A percentile compares a stretch with the other conserved stretches of the same genome.
Conservation (phyloP, 2,113 vertebrate species). For the Calonectris borealis region DNA sequence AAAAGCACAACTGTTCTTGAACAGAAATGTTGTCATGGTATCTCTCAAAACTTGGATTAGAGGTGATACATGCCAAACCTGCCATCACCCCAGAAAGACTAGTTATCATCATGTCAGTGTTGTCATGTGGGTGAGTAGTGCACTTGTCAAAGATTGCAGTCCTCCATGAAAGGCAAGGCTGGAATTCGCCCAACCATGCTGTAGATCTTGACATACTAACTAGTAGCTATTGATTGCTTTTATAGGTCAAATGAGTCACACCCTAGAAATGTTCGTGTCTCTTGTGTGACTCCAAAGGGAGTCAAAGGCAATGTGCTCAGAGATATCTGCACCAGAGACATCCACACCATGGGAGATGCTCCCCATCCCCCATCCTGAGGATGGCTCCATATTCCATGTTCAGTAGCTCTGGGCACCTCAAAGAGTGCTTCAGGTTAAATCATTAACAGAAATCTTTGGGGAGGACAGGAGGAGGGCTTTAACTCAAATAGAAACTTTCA, state of each 20-base stretch:
- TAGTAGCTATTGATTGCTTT: not conserved
- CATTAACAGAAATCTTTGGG: not conserved
- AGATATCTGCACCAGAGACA: not conserved
- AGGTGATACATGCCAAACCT: not conserved
- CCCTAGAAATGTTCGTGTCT: not conserved
- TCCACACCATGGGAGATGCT: not conserved
- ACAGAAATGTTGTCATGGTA: not conserved
- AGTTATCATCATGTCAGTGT: not conserved
- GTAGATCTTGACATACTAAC: not conserved
- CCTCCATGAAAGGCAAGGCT: not conserved
- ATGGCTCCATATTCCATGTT: not conserved
- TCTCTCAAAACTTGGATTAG: not conserved
- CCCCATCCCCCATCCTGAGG: fast-evolving
- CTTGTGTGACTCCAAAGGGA: not conserved
- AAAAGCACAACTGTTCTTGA: not conserved
- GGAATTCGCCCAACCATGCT: not conserved
- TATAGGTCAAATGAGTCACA: not conserved
- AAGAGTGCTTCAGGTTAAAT: not conserved
- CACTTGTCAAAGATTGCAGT: not conserved
- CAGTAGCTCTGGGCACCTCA: not conserved
- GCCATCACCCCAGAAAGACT: not conserved
- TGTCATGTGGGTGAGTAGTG: not conserved
- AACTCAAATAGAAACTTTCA: not conserved
- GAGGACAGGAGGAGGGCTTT: not conserved
- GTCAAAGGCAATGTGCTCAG: not conserved